Evolutionary conservation across 2,113 vertebrate genomes (phyloP), one percentile per base, ranked within the genome.

Genomic region (Heterotilapia buettikoferi): DNA sequence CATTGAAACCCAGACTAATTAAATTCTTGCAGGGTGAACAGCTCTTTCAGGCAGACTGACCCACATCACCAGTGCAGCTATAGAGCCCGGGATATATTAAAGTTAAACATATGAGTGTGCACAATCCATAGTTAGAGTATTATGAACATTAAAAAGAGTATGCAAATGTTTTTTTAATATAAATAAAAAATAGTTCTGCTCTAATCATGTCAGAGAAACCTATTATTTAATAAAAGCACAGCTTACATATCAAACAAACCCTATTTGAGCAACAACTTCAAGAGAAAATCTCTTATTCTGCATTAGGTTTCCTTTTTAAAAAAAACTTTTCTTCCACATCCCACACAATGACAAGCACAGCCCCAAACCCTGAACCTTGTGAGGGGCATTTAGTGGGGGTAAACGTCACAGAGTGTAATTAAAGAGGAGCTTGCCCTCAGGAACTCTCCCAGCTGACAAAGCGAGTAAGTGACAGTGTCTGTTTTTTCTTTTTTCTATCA

Each of bases 401-500:
- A 83, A 91, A 88, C 66, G 82, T 88, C 90, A 90, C 82, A 18
- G 61, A 91, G 90, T 91, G 88, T 93, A 93, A 95, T 95, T 95
- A 95, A 93, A 80, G 89, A 93, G 89, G 82, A 86, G 93, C 78
- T 80, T 14, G 76, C 92, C 93, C 81, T 86, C 21, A 86, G 95
- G 90, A 87, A 1, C 57, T 81, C 84, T 89, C 68, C 63, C 57
- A 47, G 80, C 89, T 91, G 86, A 93, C 89, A 92, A 56, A 92
- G 56, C 83, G 89, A 95, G 86, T 85, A 88, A 92, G 86, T 94
- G 92, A 94, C 92, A 93, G 84, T 66, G 59, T 85, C 83, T 87
- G 86, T 89, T 93, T 94, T 86, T 92, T 73, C 5, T 47, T 29
- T 18, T 47, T 73, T 73, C 13, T 26, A 47, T 93, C 89, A 92